These are phyloP conservation scores for Brachionichthys hirsutus DNA, from an alignment of 2,113 vertebrate species.

Conservation along the genomic window DNA sequence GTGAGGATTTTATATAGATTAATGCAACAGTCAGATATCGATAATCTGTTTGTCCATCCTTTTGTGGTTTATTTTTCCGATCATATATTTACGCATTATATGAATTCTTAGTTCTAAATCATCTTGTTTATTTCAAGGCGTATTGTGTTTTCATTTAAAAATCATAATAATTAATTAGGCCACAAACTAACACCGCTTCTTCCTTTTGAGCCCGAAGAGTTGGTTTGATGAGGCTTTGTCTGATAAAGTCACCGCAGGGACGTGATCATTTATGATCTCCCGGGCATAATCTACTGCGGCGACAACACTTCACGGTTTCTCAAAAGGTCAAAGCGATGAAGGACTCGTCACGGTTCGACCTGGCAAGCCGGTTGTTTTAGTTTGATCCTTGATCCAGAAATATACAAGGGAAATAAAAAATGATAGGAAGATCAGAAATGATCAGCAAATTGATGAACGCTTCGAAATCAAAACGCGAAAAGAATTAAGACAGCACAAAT, in stretches of 20 bases:
- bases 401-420: too few relatives aligned
- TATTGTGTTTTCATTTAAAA: too few relatives aligned
- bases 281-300: conserved; percentile 16
- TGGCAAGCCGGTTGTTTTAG: background rate
- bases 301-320: conserved; percentile 19
- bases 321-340: conserved; percentile 14
- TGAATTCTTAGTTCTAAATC: background rate
- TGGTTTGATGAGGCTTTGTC: conserved; percentile 7
- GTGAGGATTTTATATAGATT: too few relatives aligned
- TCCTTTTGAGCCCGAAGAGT: conserved; percentile 6
- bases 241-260: conserved; percentile 7
- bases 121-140: background rate
- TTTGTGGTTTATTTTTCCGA: too few relatives aligned
- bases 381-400: too few relatives aligned
- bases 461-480: too few relatives aligned
- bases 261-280: conserved; percentile 12
- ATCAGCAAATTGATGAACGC: too few relatives aligned
- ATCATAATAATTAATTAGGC: conserved; percentile 23
- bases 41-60: background rate
- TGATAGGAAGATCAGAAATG: too few relatives aligned
- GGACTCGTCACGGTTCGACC: conserved; percentile 5
- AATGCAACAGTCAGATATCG: background rate
- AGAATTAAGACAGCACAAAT: background rate
- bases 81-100: too few relatives aligned
- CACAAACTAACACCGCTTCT: background rate